Evolutionary conservation across 2,797 vertebrate species (phyloP), one percentile per base, ranked within the genome.

Genomic region (Liasis olivaceus): DNA sequence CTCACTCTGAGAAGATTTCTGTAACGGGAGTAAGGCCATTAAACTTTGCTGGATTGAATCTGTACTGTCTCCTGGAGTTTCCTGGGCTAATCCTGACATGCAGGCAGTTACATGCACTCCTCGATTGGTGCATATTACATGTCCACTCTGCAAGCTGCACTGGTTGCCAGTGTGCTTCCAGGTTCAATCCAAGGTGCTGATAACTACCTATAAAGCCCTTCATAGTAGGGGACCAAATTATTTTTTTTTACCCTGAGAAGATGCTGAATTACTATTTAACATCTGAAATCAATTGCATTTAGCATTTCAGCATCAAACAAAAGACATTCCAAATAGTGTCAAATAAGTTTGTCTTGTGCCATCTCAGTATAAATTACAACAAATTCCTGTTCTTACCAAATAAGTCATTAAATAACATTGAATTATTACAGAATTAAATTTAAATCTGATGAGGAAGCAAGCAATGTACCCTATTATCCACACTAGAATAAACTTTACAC

Each of bases 321-420:
- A 15, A 31, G 8, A 58, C 64, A 69, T 85, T 51, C 62, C 56
- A 58, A 66, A 15, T 6, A 11, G 17, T 13, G 28, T 11, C 51
- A 31, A 31, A 3, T 69, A 56, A 6, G 54, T 36, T 42, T 81
- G 54, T 24, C 1, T 42, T 60, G 63, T 47, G 11, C 22, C 42
- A 77, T 24, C 66, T 77, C 54, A 36, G 95, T 95, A 95, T 92
- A 66, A 91, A 91, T 95, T 94, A 95, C 87, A 95, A 93, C 93
- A 88, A 96, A 96, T 94, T 95, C 93, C 90, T 94, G 7, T 96
- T 94, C 93, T 88, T 93, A 42, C 88, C 90, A 93, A 90, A 54
- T 54, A 54, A 54, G 7, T 54, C 51, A 47, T 89, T 28, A 14
- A 56, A 72, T 47, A 59, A 72, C 6, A 87, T 11, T 91, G 56